Base-by-base conservation (phyloP, 2,888 invertebrate species). In the Drosophila meridionalis region DNA sequence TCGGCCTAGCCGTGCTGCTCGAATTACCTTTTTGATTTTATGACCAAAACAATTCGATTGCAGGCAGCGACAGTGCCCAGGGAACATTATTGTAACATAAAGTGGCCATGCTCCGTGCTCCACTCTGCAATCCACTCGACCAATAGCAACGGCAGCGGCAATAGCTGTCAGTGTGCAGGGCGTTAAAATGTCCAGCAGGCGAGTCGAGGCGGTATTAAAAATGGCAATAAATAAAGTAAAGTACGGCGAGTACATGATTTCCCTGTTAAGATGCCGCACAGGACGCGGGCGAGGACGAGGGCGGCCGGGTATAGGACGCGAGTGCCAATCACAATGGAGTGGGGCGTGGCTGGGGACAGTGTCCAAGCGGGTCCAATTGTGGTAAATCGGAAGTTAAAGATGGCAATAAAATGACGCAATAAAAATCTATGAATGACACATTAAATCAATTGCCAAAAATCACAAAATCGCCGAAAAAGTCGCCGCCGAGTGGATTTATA, bases 361-460 rank as follows among this genome's bases (percentile, higher is more conserved):
- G 90, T 91, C 89, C 83, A 76, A 91, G 85, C 91, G 92, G 91
- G 52, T 78, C 83, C 92, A 92, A 89, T 91, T 91, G 92, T 92
- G 93, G 92, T 92, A 93, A 93, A 92, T 92, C 93, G 93, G 91
- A 93, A 93, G 93, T 93, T 92, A 92, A 93, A 92, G 91, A 90
- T 90, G 92, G 93, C 92, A 92, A 93, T 93, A 93, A 93, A 93
- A 93, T 85, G 89, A 78, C 87, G 91, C 91, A 92, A 93, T 93
- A 93, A 93, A 93, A 93, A 92, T 92, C 91, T 92, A 92, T 92
- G 92, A 93, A 93, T 93, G 93, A 92, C 93, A 93, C 93, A 92
- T 93, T 93, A 93, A 93, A 92, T 93, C 93, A 93, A 93, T 93
- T 91, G 93, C 88, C 93, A 90, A 92, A 93, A 92, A 92, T 91